These are phyloP conservation scores for Semaprochilodus insignis DNA, from an alignment of 2,797 vertebrate genomes.

Conservation along the genomic window DNA sequence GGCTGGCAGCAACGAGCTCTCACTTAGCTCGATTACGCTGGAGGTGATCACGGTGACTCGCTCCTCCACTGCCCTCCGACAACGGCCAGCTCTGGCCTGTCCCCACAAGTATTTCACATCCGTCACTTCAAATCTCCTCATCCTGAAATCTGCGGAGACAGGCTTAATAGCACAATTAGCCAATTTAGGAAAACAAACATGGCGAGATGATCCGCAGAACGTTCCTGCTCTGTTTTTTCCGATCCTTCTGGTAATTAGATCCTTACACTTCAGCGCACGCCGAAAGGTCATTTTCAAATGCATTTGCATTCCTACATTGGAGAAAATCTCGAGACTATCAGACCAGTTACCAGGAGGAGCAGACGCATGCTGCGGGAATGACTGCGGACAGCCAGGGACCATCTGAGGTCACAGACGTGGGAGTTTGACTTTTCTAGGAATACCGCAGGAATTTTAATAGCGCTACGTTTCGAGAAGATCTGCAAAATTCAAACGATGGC, in stretches of 20 bases:
- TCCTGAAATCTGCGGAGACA: background rate
- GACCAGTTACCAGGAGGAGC: background rate
- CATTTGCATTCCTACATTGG: constrained; percentile 14
- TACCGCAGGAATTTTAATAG: background rate
- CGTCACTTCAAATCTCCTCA: background rate
- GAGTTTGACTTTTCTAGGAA: background rate
- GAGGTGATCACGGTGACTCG: constrained; percentile 27
- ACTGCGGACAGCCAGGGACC: constrained; percentile 8
- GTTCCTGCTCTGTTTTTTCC: background rate
- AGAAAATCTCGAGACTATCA: background rate
- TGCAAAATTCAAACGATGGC: background rate
- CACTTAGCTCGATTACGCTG: constrained; percentile 34
- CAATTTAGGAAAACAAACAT: background rate
- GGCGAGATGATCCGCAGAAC: background rate
- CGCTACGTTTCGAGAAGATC: background rate
- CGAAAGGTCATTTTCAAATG: background rate
- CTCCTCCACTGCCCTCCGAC: background rate
- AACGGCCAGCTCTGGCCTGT: background rate
- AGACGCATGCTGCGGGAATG: background rate
- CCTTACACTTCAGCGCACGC: background rate
- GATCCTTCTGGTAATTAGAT: background rate
- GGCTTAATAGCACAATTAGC: background rate
- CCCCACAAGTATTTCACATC: background rate
- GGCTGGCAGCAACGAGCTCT: constrained; percentile 8
- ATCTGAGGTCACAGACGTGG: background rate